Evolutionary conservation across 2,888 invertebrate genomes (phyloP), one percentile per base, ranked within the genome.

Genomic region (Coelogynopora nodosa): DNA sequence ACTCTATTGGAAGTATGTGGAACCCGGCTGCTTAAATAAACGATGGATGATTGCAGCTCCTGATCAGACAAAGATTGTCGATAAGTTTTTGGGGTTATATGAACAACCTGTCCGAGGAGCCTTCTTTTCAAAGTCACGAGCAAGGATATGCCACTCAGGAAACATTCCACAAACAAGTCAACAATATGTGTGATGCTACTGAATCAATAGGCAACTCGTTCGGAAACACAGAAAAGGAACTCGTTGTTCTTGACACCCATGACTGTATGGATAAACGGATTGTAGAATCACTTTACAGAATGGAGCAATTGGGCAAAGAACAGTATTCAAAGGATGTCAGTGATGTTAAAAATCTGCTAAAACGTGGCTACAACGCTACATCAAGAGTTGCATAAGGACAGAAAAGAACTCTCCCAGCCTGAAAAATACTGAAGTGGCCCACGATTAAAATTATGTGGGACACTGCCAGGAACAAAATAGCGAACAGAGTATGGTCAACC

Each of bases 31-130:
- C n/a, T n/a, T n/a, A n/a, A n/a, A n/a, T n/a, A n/a, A n/a, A n/a
- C n/a, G n/a, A n/a, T n/a, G n/a, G n/a, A n/a, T n/a, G n/a, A n/a
- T n/a, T n/a, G n/a, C n/a, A n/a, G n/a, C n/a, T n/a, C n/a, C n/a
- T n/a, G n/a, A n/a, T n/a, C n/a, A n/a, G n/a, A n/a, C n/a, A 27
- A 74, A 23, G 74, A 74, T 74, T 74, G 18, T 74, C 74, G 74
- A 74, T 74, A 26, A 74, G 5, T 74, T 74, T 74, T n/a, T 26
- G 23, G 74, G 74, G 23, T 74, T 10, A 74, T 74, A 74, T 74
- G 74, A 74, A 74, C 74, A 74, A 74, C 74, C 74, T 74, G 74
- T 74, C 74, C 23, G 74, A 74, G 74, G 74, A 74, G 74, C 27
- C 74, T 74, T 74, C 74, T 74, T 74, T 74, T 26, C 74, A 74